phyloP scores from a whole-genome alignment of 1,140 invertebrate genomes.

The Hermetia illucens region DNA sequence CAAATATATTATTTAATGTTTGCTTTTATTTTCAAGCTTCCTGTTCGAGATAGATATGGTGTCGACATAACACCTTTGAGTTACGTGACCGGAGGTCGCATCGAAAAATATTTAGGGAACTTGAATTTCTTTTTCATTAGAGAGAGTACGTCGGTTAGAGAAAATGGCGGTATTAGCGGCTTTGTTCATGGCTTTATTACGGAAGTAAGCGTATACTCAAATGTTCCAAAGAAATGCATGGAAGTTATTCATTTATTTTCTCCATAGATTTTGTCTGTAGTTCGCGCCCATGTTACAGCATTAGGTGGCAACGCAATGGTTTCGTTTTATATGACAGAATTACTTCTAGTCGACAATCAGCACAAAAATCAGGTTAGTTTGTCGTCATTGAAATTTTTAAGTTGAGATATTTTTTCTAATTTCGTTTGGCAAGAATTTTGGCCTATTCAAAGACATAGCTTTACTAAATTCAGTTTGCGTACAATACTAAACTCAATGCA shows the following conservation, averaged over 20 bases:
- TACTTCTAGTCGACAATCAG: constrained; percentile 76
- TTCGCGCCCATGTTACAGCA: constrained; percentile 80
- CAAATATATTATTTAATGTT: constrained; percentile 9
- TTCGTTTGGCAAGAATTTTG: background rate
- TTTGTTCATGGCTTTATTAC: constrained; percentile 89
- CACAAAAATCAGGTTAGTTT: constrained; percentile 84
- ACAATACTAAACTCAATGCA: too few species aligned
- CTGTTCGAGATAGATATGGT: constrained; percentile 50
- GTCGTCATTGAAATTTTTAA: background rate
- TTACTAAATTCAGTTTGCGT: background rate
- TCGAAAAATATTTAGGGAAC: constrained; percentile 79
- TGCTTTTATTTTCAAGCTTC: constrained; percentile 33
- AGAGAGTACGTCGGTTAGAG: constrained; percentile 82
- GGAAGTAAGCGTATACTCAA: constrained; percentile 41
- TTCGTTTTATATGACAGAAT: constrained; percentile 84
- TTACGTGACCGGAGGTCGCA: constrained; percentile 63
- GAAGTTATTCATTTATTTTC: background rate
- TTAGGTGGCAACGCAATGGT: constrained; percentile 93
- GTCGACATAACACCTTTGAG: constrained; percentile 77
- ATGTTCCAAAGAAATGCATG: background rate
- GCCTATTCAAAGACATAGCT: background rate
- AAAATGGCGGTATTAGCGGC: constrained; percentile 80
- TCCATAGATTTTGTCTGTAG: constrained; percentile 57
- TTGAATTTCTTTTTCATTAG: constrained; percentile 92
- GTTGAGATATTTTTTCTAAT: background rate